A percentile compares a stretch with the other conserved stretches of the same genome.
These are phyloP conservation scores for Apamea monoglypha DNA, from an alignment of 2,888 invertebrate species.

Conservation along the genomic window DNA sequence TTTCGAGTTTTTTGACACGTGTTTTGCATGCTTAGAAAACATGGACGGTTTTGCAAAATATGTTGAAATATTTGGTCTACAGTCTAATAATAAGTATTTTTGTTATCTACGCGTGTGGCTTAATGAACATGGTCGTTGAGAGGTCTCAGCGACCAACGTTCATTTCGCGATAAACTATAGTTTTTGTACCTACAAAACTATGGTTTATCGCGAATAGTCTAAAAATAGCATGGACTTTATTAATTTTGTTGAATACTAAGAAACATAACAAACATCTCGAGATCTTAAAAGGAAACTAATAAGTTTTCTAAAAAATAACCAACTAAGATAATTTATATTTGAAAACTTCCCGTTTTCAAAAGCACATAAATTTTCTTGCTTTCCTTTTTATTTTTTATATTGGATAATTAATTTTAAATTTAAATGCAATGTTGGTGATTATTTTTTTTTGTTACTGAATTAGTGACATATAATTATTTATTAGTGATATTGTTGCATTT, in stretches of 20 bases:
- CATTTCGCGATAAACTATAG: no score
- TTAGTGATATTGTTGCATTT: not conserved
- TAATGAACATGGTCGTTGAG: not conserved
- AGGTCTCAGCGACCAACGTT: no score
- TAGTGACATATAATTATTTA: no score
- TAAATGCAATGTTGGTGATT: no score
- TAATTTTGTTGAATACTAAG: not conserved
- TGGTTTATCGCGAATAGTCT: conserved; percentile 11
- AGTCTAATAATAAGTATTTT: conserved; percentile 14
- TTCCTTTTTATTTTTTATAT: not conserved
- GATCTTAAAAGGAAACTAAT: not conserved
- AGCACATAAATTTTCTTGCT: not conserved
- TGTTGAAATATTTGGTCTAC: conserved; percentile 5
- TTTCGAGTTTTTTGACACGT: conserved; percentile 24
- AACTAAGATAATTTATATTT: not conserved
- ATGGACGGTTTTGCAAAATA: not conserved
- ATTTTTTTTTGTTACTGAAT: not conserved
- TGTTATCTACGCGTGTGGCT: conserved; percentile 44
- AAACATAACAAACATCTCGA: not conserved
- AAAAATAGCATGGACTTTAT: not conserved
- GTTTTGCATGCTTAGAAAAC: conserved; percentile 15
- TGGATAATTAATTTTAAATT: not conserved
- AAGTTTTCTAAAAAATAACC: not conserved
- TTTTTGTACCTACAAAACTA: not conserved
- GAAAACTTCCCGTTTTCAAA: not conserved